A percentile compares a stretch with the other conserved stretches of the same genome.
Conservation (phyloP, 37 sponge, comb jelly and placozoan genomes). For the Beroe forskalii region DNA sequence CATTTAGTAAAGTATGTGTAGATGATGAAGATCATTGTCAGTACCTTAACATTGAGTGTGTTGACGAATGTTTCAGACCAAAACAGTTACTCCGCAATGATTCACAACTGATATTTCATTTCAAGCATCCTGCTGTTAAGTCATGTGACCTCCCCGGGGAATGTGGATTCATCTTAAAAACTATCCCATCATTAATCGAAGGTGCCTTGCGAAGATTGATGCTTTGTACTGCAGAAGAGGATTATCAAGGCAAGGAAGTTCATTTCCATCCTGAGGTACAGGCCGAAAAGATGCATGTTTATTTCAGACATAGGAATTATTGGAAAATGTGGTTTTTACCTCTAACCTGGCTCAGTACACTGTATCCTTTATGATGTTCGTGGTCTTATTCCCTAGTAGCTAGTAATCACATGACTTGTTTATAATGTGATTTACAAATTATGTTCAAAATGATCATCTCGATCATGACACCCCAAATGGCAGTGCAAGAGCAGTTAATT, state of each 20-base stretch:
- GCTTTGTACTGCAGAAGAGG: not conserved
- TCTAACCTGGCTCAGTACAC: too few species aligned
- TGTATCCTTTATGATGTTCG: too few species aligned
- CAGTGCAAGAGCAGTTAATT: too few species aligned
- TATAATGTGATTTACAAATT: too few species aligned
- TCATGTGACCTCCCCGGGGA: not conserved
- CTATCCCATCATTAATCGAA: not conserved
- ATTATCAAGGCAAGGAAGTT: not conserved
- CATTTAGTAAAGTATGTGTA: not conserved
- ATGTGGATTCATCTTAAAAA: constrained; percentile 1
- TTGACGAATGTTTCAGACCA: not conserved
- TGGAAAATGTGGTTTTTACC: too few species aligned
- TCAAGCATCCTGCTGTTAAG: not conserved
- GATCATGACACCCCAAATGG: too few species aligned
- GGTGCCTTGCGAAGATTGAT: not conserved
- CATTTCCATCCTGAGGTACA: not conserved
- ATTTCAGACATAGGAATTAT: too few species aligned
- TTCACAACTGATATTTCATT: not conserved
- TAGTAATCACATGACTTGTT: too few species aligned
- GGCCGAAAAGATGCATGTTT: constrained; percentile 8
- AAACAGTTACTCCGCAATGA: not conserved
- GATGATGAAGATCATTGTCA: not conserved
- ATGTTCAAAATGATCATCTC: too few species aligned
- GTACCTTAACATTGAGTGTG: not conserved
- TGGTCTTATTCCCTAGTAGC: too few species aligned